phyloP scores from a whole-genome alignment of 2,797 vertebrate species.

The Hozukius guyotensis region DNA sequence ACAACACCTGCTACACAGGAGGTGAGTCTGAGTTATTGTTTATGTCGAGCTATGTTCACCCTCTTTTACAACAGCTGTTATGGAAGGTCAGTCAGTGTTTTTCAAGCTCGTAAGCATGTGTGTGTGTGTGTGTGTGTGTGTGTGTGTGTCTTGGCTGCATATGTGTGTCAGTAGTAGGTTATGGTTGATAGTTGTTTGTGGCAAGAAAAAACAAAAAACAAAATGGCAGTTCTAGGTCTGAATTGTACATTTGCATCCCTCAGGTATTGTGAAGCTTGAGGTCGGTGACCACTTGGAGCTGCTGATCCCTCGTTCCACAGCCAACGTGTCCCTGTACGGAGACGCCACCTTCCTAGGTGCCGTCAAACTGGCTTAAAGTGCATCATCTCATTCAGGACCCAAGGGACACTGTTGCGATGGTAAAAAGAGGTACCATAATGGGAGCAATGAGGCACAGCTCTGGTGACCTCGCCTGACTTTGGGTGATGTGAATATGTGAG shows the following conservation, averaged over 20 bases:
- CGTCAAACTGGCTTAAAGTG: conserved; percentile 88
- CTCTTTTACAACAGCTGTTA: conserved; percentile 20
- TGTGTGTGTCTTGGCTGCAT: background rate
- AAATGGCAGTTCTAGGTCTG: too few species aligned
- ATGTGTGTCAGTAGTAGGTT: background rate
- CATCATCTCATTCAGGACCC: background rate
- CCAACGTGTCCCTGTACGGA: conserved; percentile 90
- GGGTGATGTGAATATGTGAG: background rate
- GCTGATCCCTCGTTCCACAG: conserved; percentile 88
- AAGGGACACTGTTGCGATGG: background rate
- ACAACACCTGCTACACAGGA: conserved; percentile 96
- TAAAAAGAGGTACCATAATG: background rate
- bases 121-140: background rate
- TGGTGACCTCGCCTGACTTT: conserved; percentile 14
- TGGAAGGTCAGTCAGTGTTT: background rate
- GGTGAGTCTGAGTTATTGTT: conserved; percentile 77
- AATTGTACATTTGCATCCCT: conserved; percentile 14
- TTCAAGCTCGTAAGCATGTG: background rate
- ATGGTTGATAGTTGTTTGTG: background rate
- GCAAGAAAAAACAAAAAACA: background rate
- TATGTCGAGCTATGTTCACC: background rate
- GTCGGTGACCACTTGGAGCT: conserved; percentile 92
- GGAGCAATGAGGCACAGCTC: background rate
- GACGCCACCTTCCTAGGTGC: conserved; percentile 95
- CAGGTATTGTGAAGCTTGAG: conserved; percentile 95